Evolutionary conservation across 64 coral and sea anemone species (phyloP), one percentile per base, ranked within the genome.

Genomic region (Pocillopora verrucosa): DNA sequence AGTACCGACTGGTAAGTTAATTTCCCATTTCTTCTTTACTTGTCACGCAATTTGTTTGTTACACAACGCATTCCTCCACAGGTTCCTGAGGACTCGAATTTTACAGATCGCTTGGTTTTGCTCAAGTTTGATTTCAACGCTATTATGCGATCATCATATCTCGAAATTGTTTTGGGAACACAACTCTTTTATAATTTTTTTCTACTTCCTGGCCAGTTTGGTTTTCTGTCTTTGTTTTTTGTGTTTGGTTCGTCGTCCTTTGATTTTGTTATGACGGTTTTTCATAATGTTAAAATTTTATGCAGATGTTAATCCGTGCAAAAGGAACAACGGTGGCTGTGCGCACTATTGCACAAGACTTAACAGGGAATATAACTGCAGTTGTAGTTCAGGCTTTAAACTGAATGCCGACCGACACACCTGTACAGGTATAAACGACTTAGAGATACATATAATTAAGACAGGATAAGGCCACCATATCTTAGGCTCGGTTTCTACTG

Each of bases 241-340:
- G 10, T 4, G 65, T 68, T 68, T 16, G 7, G 10, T 68, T 68
- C 0, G 14, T 68, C 16, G 19, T 68, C 24, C 24, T 20, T 22
- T 3, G 65, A 15, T 15, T 60, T 68, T 22, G 5, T 22, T 22
- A 16, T 68, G 65, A 68, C 4, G 65, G 24, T 1, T 0, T 22
- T 19, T 17, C 4, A 16, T n/a, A 22, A 22, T 22, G 19, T 68
- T n/a, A 20, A 64, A 64, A 64, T 80, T 30, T 62, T 34, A 80
- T 34, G 15, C 80, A 65, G 80, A 4, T 82, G 59, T 15, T 17
- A 34, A 82, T 38, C 30, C 80, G 4, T 82, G 61, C 41, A 16
- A 60, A 82, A 60, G 38, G 59, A 82, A 61, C 61, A 82, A 82
- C 16, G 80, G 80, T 38, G 34, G 60, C 24, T 82, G 80, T 61